Percentiles rank a stretch among this genome's conserved stretches.
Evolutionary conservation across 2,797 vertebrate species (phyloP).

Genomic region (Miichthys miiuy): DNA sequence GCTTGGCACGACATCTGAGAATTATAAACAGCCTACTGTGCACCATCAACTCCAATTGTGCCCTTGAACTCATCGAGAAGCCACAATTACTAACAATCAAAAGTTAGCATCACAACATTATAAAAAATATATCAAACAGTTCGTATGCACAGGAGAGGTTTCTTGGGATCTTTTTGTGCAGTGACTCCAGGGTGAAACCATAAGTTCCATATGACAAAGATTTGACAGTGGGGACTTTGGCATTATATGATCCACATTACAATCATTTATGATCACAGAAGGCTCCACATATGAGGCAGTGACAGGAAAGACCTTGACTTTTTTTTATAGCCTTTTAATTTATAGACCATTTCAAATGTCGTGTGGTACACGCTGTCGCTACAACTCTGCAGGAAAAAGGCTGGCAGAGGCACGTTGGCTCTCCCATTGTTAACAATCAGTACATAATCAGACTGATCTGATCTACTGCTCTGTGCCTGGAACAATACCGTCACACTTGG

Average conservation of each 20-base stretch:
- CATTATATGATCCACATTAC: slow-evolving; percentile 48
- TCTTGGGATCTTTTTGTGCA: slow-evolving; percentile 3
- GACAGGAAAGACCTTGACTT: slow-evolving; percentile 61
- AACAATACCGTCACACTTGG: slow-evolving; percentile 61
- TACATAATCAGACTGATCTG: slow-evolving; percentile 67
- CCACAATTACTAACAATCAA: slow-evolving; percentile 41
- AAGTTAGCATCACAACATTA: background rate
- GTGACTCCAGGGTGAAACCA: background rate
- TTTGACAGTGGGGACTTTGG: slow-evolving; percentile 36
- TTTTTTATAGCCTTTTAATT: slow-evolving; percentile 70
- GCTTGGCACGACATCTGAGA: slow-evolving; percentile 53
- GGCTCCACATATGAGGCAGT: slow-evolving; percentile 36
- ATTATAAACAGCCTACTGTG: slow-evolving; percentile 41
- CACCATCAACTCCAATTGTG: slow-evolving; percentile 25
- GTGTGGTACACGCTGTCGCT: slow-evolving; percentile 42
- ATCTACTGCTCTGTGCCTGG: slow-evolving; percentile 53
- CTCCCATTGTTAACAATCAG: slow-evolving; percentile 65
- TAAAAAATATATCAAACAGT: background rate
- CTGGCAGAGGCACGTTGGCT: slow-evolving; percentile 38
- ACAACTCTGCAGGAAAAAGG: slow-evolving; percentile 38
- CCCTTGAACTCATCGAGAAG: slow-evolving; percentile 35
- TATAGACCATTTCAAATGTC: slow-evolving; percentile 67
- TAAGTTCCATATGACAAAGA: slow-evolving; percentile 46
- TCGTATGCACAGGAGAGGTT: background rate
- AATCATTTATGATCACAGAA: slow-evolving; percentile 61